Percentiles rank a stretch among this genome's conserved stretches.
Conservation (phyloP, 1,140 invertebrate species). For the Temnothorax longispinosus region DNA sequence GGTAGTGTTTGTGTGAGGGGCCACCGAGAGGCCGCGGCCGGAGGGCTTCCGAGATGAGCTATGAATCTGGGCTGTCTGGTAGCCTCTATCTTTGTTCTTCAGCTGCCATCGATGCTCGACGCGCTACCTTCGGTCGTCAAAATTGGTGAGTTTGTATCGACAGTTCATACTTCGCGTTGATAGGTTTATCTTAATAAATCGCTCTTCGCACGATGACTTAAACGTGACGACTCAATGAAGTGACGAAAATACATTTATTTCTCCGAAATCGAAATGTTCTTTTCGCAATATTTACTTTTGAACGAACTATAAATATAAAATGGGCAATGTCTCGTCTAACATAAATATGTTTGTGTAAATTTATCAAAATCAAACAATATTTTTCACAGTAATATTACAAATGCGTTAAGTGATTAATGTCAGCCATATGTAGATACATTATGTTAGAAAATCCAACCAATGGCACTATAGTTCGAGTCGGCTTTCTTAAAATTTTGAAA, state of each 20-base stretch:
- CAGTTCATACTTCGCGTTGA: neutral
- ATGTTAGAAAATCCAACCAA: too few species aligned
- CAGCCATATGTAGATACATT: neutral
- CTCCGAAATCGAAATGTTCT: neutral
- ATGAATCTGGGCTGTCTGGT: constrained; percentile 85
- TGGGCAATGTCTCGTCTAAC: neutral
- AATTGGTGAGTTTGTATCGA: constrained; percentile 80
- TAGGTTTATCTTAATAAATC: neutral
- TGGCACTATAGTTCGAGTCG: too few species aligned
- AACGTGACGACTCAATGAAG: neutral
- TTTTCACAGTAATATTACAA: neutral
- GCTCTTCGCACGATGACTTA: neutral
- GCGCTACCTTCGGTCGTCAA: constrained; percentile 83
- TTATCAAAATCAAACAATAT: neutral
- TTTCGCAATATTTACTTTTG: neutral
- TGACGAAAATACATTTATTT: neutral
- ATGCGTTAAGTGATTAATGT: neutral
- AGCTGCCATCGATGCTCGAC: constrained; percentile 77
- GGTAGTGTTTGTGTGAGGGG: constrained; percentile 65
- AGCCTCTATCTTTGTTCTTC: constrained; percentile 82
- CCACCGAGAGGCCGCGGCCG: constrained; percentile 70
- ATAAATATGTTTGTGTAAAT: neutral
- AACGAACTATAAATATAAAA: neutral
- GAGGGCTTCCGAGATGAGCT: constrained; percentile 85
- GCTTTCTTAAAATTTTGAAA: too few species aligned